Evolutionary conservation across 2,113 vertebrate species (phyloP), one percentile per base, ranked within the genome.

Genomic region (Excalfactoria chinensis): DNA sequence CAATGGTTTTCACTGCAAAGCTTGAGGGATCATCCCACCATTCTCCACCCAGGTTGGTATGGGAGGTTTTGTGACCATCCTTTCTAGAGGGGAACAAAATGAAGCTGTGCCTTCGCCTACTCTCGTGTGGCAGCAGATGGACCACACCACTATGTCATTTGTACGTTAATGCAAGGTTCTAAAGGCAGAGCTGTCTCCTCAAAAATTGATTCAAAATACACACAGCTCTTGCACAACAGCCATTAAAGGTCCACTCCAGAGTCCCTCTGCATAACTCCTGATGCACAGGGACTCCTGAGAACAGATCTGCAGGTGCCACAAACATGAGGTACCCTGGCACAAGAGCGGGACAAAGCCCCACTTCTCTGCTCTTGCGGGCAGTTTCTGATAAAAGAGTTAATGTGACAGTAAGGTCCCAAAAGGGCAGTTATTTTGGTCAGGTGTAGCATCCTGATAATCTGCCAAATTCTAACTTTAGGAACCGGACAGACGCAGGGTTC

Each of bases 381-480:
- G 58, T 14, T 92, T 66, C 75, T 35, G 35, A n/a, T 55, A 64
- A 41, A 63, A 83, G 74, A 73, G 41, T 85, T 90, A 84, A 95
- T 1, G 7, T 0, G 7, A 91, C 55, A 64, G 85, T 73, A 79
- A 96, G 84, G 91, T 92, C 82, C 81, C 84, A 58, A 83, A 74
- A 94, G 91, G 94, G 53, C 91, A 95, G 84, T 83, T 96, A 93
- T 95, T 95, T 93, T 1, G 2, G 94, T 91, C 81, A 69, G 67
- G 63, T 32, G 6, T 63, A 93, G 59, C 2, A 6, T 13, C 77
- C 49, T 11, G 1, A 70, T 40, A 82, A 44, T 49, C 91, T 87
- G 93, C 91, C 94, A 96, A 66, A 89, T 90, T 95, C 94, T 94
- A 95, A 96, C 90, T 95, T 94, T 91, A 95, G 95, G 90, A 88